These are phyloP conservation scores for Rhinogobius similis DNA, from an alignment of 2,113 vertebrate species.

Conservation along the genomic window DNA sequence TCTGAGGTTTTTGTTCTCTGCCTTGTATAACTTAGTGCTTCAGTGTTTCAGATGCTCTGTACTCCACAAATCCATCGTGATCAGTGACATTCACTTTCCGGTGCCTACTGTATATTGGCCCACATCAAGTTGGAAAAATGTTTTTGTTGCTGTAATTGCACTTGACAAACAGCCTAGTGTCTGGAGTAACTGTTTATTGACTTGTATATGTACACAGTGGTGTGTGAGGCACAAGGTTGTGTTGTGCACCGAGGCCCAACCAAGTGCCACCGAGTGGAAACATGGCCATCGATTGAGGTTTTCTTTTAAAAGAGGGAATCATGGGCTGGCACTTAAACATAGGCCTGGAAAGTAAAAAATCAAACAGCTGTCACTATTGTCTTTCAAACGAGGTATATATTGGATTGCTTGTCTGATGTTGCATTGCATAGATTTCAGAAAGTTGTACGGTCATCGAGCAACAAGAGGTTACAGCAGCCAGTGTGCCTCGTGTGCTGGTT, in stretches of 20 bases:
- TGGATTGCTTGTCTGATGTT: slow-evolving; percentile 24
- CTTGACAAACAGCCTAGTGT: slow-evolving; percentile 60
- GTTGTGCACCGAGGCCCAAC: slow-evolving; percentile 37
- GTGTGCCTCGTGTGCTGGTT: not conserved
- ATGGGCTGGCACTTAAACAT: slow-evolving; percentile 35
- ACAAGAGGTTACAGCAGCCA: not conserved
- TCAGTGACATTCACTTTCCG: slow-evolving; percentile 31
- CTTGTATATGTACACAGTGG: slow-evolving; percentile 41
- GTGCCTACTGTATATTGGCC: slow-evolving; percentile 37
- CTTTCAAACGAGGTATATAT: slow-evolving; percentile 15
- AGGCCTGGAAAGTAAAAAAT: slow-evolving; percentile 29
- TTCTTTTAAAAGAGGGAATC: slow-evolving; percentile 33
- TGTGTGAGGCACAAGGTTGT: slow-evolving; percentile 35
- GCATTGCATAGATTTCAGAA: not conserved
- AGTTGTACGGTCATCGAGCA: not conserved
- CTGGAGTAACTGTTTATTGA: slow-evolving; percentile 64
- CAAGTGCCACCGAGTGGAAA: slow-evolving; percentile 53
- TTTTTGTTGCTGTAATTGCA: slow-evolving; percentile 53
- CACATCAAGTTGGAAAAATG: slow-evolving; percentile 45
- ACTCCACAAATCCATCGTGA: slow-evolving; percentile 19
- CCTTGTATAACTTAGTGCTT: slow-evolving; percentile 21
- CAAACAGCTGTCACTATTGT: slow-evolving; percentile 32
- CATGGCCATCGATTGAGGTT: slow-evolving; percentile 49
- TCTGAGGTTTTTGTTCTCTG: slow-evolving; percentile 17
- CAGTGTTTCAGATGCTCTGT: slow-evolving; percentile 12